Percentiles rank a stretch among this genome's conserved stretches.
Evolutionary conservation across 53 echinoderm and acorn worm species (phyloP).

Genomic region (Apostichopus leukothele): DNA sequence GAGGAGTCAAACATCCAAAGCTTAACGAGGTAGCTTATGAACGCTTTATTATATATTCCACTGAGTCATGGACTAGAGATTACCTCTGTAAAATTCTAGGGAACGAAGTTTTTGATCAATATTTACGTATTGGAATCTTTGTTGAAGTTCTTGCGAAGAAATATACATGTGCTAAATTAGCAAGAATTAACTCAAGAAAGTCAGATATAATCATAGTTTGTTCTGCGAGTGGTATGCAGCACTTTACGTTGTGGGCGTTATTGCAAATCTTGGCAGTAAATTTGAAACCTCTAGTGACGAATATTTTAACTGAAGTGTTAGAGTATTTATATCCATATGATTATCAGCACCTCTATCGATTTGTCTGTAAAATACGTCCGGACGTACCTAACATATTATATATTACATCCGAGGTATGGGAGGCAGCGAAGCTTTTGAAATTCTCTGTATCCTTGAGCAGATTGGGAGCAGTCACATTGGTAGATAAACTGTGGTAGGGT

Average conservation of each 20-base stretch:
- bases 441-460: conserved; percentile 21
- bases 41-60: neutral
- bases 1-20: neutral
- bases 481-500: neutral
- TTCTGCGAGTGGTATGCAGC: conserved; percentile 27
- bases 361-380: neutral
- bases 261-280: neutral
- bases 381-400: neutral
- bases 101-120: neutral
- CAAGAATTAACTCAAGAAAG: neutral
- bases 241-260: neutral
- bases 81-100: neutral
- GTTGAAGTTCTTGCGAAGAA: neutral
- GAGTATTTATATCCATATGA: neutral
- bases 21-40: conserved; percentile 1
- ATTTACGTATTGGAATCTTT: neutral
- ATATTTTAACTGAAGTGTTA: neutral
- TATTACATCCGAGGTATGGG: neutral
- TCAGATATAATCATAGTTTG: neutral
- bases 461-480: neutral
- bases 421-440: conserved; percentile 7
- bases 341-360: neutral
- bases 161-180: too few relatives aligned
- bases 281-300: neutral
- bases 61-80: neutral